A percentile compares a stretch with the other conserved stretches of the same genome.
These are phyloP conservation scores for Aphodius granarius DNA, from an alignment of 2,888 invertebrate genomes.

Conservation along the genomic window DNA sequence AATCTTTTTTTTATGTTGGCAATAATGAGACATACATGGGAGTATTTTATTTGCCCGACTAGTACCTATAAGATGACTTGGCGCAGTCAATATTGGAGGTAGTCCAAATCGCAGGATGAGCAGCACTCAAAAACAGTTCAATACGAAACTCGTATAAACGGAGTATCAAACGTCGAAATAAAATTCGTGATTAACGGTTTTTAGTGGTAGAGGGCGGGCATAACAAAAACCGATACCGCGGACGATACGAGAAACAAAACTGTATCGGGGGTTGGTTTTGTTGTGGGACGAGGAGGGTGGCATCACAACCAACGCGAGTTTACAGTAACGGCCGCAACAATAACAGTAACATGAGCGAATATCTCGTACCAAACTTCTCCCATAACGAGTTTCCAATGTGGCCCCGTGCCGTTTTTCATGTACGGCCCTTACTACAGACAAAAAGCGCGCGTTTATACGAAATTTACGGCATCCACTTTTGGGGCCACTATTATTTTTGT, in stretches of 20 bases:
- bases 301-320: not conserved
- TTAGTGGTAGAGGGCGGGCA: not conserved
- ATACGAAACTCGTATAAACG: not conserved
- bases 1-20: too few species aligned
- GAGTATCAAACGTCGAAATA: not conserved
- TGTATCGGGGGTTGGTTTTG: not conserved
- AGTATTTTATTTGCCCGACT: too few species aligned
- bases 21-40: too few species aligned
- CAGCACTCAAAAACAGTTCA: not conserved
- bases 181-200: not conserved
- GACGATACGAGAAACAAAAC: not conserved
- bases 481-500: slow-evolving; percentile 10
- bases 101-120: not conserved
- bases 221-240: not conserved
- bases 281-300: not conserved
- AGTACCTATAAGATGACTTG: not conserved
- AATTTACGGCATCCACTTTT: slow-evolving; percentile 3
- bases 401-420: slow-evolving; percentile 9
- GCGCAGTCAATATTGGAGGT: too few species aligned
- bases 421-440: not conserved
- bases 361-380: not conserved
- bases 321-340: not conserved
- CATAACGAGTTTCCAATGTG: slow-evolving; percentile 6
- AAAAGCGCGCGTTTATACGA: not conserved
- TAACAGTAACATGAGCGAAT: not conserved